Evolutionary conservation across 2,888 invertebrate genomes (phyloP), one percentile per base, ranked within the genome.

Genomic region (Encarsia formosa): DNA sequence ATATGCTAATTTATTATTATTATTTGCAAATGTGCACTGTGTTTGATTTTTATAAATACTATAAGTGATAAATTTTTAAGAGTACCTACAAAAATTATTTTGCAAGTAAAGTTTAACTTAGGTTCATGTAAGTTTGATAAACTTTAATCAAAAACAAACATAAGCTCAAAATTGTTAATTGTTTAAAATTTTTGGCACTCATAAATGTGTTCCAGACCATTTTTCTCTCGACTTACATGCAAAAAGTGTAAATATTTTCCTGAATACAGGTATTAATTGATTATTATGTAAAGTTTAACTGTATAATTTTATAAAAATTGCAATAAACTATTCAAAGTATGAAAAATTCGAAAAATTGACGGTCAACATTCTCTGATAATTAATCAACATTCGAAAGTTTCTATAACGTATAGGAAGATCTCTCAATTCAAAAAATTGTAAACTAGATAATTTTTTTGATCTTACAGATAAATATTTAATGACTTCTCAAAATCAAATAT

Each of bases 201-300:
- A 65, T 62, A 49, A 71, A 72, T 71, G 71, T 65, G 70, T 71
- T 71, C 65, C 71, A 72, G 71, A 71, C 71, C 71, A 72, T 72
- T 71, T 67, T 71, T 72, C 70, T 70, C 72, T 66, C 62, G 57
- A 56, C 46, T 57, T 57, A 56, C 44, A 53, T 52, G 41, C 41
- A 43, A 38, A 37, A 42, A 34, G 29, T 47, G 37, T 16, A 37
- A 16, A n/a, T 15, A 34, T 47, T 38, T 54, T 38, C 45, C 45
- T 41, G 32, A 46, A 54, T 44, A 41, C 49, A 45, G 39, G 37
- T 34, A 49, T n/a, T n/a, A 40, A 54, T 58, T 59, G 47, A 54
- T 48, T 55, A 37, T 37, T 35, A n/a, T 18, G 19, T 32, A 19
- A 41, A 38, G 47, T 52, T 37, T 41, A 43, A 52, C 39, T 52